phyloP scores from a whole-genome alignment of 2,113 vertebrate species.

The Rhinolophus sinicus region DNA sequence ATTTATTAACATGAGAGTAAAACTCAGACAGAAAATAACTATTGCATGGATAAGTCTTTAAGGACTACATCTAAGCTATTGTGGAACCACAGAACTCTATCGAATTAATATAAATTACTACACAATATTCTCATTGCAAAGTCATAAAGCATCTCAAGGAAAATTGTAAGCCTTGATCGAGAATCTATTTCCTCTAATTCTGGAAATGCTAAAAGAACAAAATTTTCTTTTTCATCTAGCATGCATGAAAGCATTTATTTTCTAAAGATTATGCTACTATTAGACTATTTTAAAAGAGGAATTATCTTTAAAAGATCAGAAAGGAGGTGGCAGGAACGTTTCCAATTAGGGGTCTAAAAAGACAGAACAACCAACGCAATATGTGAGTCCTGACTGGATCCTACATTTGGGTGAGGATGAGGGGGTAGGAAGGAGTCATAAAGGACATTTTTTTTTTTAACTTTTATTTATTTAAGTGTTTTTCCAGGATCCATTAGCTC shows the following conservation, averaged over 20 bases:
- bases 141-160: background rate
- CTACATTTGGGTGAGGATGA: background rate
- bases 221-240: background rate
- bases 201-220: conserved; percentile 33
- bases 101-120: background rate
- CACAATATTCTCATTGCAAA: conserved; percentile 26
- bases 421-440: background rate
- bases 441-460: background rate
- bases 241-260: conserved; percentile 15
- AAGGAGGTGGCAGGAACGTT: background rate
- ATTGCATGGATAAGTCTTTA: background rate
- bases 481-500: too few species aligned
- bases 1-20: conserved; percentile 19
- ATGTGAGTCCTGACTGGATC: background rate
- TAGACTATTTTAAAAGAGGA: conserved; percentile 31
- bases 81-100: background rate
- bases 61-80: background rate
- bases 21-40: conserved; percentile 26
- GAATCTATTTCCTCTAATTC: conserved; percentile 20
- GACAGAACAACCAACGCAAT: background rate
- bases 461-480: too few species aligned
- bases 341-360: background rate
- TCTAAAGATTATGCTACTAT: background rate
- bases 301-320: background rate
- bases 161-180: background rate